These are phyloP conservation scores for Corythornis leucogaster DNA, from an alignment of 2,797 vertebrate species.

Conservation along the genomic window DNA sequence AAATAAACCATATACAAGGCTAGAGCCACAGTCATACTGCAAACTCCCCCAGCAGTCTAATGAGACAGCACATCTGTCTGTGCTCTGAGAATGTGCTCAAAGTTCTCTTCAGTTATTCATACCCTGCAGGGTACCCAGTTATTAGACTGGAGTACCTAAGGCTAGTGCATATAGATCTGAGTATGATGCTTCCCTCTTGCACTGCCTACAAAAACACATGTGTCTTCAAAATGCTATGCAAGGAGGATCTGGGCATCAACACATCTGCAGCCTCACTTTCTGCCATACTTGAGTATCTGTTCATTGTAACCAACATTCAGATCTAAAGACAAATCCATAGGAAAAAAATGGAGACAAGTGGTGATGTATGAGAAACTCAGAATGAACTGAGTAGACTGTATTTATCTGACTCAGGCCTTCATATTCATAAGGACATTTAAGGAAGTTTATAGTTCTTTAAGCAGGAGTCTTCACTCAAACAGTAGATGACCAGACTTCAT, in stretches of 20 bases:
- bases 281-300: accelerated
- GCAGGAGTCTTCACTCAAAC: background rate
- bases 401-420: background rate
- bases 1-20: background rate
- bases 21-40: background rate
- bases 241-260: background rate
- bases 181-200: background rate
- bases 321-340: background rate
- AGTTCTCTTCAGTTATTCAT: background rate
- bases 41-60: background rate
- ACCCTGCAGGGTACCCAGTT: background rate
- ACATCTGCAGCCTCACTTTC: background rate
- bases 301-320: background rate
- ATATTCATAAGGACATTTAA: background rate
- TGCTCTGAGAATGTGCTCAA: background rate
- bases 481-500: background rate
- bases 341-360: background rate
- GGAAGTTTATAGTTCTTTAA: background rate
- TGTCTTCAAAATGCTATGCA: background rate
- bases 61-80: background rate
- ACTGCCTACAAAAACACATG: background rate
- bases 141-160: background rate
- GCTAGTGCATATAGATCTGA: background rate
- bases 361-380: background rate
- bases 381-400: background rate